phyloP scores from a whole-genome alignment of 1,140 invertebrate genomes.

The Psilanteris sp. region DNA sequence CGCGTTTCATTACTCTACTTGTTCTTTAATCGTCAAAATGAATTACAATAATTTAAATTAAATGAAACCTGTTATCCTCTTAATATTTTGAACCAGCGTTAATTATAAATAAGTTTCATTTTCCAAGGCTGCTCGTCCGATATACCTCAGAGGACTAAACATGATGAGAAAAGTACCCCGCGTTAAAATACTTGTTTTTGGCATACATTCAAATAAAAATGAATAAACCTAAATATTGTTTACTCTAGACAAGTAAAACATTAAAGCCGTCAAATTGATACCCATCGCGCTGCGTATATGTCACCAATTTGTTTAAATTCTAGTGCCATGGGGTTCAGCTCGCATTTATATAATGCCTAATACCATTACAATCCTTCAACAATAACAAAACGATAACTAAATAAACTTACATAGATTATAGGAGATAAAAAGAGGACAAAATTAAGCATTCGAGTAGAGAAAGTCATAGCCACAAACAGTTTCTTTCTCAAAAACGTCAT shows the following conservation, averaged over 20 bases:
- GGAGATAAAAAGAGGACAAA: too few relatives aligned
- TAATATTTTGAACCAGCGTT: slow-evolving; percentile 12
- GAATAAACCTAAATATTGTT: too few relatives aligned
- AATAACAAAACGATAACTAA: slow-evolving; percentile 10
- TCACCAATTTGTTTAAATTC: slow-evolving; percentile 23
- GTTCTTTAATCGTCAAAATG: slow-evolving; percentile 12
- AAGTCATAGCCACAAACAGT: slow-evolving; percentile 31
- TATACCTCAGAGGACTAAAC: slow-evolving; percentile 66
- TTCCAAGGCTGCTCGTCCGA: slow-evolving; percentile 64
- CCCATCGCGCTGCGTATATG: neutral
- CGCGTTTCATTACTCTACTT: neutral
- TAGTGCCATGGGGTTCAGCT: neutral
- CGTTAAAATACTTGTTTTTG: slow-evolving; percentile 11
- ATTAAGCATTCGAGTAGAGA: too few relatives aligned
- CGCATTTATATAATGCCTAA: neutral
- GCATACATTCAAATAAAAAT: slow-evolving; percentile 3
- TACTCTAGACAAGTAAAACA: too few relatives aligned
- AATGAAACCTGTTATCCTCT: too few relatives aligned
- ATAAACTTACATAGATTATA: too few relatives aligned
- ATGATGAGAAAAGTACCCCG: slow-evolving; percentile 32
- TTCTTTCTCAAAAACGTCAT: neutral
- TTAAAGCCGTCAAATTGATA: neutral
- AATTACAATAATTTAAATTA: too few relatives aligned
- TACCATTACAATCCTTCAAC: neutral
- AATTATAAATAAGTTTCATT: slow-evolving; percentile 19